phyloP scores from a whole-genome alignment of 1,140 invertebrate genomes.

The Pogonus chalceus region DNA sequence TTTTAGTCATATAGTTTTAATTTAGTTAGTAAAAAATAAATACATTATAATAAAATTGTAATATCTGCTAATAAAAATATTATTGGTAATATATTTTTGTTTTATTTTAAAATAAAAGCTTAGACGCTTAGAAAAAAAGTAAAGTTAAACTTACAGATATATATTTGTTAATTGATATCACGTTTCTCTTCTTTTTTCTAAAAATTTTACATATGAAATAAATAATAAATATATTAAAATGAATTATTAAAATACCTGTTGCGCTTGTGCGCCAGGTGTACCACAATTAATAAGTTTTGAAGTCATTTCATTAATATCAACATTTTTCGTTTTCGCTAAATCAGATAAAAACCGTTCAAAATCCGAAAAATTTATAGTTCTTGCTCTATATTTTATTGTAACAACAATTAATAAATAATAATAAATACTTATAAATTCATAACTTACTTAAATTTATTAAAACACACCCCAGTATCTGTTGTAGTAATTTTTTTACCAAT shows the following conservation, averaged over 20 bases:
- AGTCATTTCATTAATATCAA: slow-evolving; percentile 42
- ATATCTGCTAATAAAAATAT: slow-evolving; percentile 2
- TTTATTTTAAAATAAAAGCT: neutral
- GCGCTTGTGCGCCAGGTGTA: slow-evolving; percentile 32
- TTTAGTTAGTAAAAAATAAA: slow-evolving; percentile 1
- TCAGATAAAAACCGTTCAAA: slow-evolving; percentile 40
- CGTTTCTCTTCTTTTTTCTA: too few relatives aligned
- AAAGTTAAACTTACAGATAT: too few relatives aligned
- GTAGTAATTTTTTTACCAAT: slow-evolving; percentile 58
- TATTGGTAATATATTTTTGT: neutral
- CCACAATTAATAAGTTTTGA: slow-evolving; percentile 44
- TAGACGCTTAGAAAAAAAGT: too few relatives aligned
- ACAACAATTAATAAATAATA: too few relatives aligned
- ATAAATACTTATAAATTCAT: neutral
- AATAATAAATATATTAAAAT: too few relatives aligned
- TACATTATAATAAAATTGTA: neutral
- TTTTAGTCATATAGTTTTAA: neutral
- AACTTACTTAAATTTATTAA: slow-evolving; percentile 52
- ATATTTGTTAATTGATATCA: too few relatives aligned
- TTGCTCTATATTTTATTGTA: neutral
- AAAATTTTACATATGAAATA: too few relatives aligned
- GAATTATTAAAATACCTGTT: too few relatives aligned
- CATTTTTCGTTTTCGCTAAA: slow-evolving; percentile 46
- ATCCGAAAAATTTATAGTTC: neutral
- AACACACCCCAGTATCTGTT: slow-evolving; percentile 56